phyloP scores from a whole-genome alignment of 2,113 vertebrate species.

The Xenopus laevis region DNA sequence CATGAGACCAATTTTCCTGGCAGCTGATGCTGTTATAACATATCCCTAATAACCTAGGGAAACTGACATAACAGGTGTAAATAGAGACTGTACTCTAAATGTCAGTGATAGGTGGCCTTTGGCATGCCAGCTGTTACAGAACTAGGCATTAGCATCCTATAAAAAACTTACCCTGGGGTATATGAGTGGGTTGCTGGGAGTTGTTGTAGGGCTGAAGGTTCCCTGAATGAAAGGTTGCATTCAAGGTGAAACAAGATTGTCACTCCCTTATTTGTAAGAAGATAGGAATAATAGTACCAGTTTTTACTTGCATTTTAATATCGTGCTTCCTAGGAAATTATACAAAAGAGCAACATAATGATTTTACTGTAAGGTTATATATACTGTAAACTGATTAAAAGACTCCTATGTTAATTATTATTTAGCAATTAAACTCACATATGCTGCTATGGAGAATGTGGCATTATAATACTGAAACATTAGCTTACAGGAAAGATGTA shows the following conservation, averaged over 20 bases:
- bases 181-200: too few species aligned
- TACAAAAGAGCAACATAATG: too few species aligned
- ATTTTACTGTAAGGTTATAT: too few species aligned
- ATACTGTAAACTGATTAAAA: neutral
- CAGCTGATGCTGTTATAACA: constrained; percentile 63
- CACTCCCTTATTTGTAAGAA: constrained; percentile 11
- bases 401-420: too few species aligned
- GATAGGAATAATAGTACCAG: too few species aligned
- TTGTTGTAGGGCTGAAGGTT: too few species aligned
- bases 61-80: constrained; percentile 74
- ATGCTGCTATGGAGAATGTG: constrained; percentile 13
- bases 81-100: constrained; percentile 38
- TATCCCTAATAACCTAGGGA: constrained; percentile 67
- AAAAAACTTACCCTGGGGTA: too few species aligned
- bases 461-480: constrained; percentile 14
- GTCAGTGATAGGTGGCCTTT: neutral
- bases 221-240: constrained; percentile 28
- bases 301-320: too few species aligned
- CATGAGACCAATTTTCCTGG: constrained; percentile 73
- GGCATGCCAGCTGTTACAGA: too few species aligned
- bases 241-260: constrained; percentile 40
- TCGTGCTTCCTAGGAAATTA: too few species aligned
- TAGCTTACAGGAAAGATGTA: constrained; percentile 41
- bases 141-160: too few species aligned
- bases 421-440: constrained; percentile 5